Evolutionary conservation across 2,888 invertebrate genomes (phyloP), one percentile per base, ranked within the genome.

Genomic region (Nomada hirtipes): DNA sequence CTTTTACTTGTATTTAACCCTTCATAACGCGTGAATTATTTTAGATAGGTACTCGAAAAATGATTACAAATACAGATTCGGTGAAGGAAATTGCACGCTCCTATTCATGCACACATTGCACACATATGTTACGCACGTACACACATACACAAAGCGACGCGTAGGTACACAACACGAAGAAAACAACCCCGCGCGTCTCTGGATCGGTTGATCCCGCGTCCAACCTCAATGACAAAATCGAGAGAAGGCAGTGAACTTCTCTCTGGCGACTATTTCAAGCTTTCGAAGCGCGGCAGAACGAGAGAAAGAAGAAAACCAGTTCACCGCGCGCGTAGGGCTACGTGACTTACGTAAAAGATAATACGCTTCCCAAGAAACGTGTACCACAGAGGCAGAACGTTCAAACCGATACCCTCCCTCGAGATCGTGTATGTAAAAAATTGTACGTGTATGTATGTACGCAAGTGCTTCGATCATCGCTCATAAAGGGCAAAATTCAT

Each of bases 401-500:
- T 47, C 47, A 13, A 13, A 10, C 13, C 15, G 15, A 9, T 55
- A 4, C 20, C 18, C 13, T 59, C 59, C 26, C 18, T 15, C 20
- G n/a, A 15, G 1, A 11, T 23, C 53, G 18, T 4, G 10, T 4
- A 60, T 13, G n/a, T 11, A n/a, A 13, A 4, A 53, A 53, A 53
- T 50, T 2, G 10, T 42, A 10, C 23, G 23, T 7, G 4, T 2
- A 11, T 0, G 52, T 2, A 0, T 44, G 13, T 10, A 11, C 68
- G 9, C 53, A 15, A 20, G 36, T 36, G 36, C 7, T 29, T 44
- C 36, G 73, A 79, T 78, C 78, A 74, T 73, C 72, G 59, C 63
- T 75, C 50, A 36, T 36, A 59, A 81, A 69, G 63, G 74, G 80
- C 63, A 63, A 84, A 82, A 83, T 79, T 86, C 88, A 91, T 91